Base-by-base conservation (phyloP, 2,888 invertebrate genomes). In the Oscheius onirici region DNA sequence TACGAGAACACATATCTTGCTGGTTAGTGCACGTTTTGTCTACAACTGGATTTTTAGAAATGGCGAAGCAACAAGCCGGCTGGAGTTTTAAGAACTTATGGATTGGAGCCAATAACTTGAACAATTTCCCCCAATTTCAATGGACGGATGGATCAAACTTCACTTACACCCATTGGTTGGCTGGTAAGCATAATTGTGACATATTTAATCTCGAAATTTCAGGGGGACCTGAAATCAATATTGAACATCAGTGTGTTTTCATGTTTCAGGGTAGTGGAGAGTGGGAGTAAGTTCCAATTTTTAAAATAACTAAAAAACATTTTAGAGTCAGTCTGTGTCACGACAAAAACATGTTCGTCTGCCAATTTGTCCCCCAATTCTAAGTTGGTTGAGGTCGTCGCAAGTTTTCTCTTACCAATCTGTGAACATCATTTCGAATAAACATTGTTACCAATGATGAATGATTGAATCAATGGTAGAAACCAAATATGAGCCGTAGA, bases 281-380 rank as follows among this genome's bases (percentile, higher is more conserved):
- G 8, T 58, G 58, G 58, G 58, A 41, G 58, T 58, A 58, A 58
- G 58, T 41, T 46, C 46, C 13, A 17, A 22, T 52, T 52, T 13
- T 22, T 13, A 2, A 26, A 20, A 1, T 5, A 17, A 41, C 6
- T 41, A 10, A 58, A 58, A n/a, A 40, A 17, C 11, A 15, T 55
- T 58, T 41, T 20, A 58, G 58, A n/a, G 22, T 17, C 17, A 41
- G 41, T 13, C 41, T 58, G 10, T 58, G 58, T 20, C 34, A 41
- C 41, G 40, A n/a, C 20, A 58, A 58, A 11, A 43, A 58, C 17
- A 22, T 15, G 13, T 58, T 58, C 41, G 46, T 61, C 61, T 61
- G 61, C 15, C 24, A 61, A 22, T 46, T 46, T 22, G 28, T 40
- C 10, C 34, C 58, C 8, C 34, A 34, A 34, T 8, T 34, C 5